Evolutionary conservation across 2,797 vertebrate species (phyloP), one percentile per base, ranked within the genome.

Genomic region (Emys orbicularis): DNA sequence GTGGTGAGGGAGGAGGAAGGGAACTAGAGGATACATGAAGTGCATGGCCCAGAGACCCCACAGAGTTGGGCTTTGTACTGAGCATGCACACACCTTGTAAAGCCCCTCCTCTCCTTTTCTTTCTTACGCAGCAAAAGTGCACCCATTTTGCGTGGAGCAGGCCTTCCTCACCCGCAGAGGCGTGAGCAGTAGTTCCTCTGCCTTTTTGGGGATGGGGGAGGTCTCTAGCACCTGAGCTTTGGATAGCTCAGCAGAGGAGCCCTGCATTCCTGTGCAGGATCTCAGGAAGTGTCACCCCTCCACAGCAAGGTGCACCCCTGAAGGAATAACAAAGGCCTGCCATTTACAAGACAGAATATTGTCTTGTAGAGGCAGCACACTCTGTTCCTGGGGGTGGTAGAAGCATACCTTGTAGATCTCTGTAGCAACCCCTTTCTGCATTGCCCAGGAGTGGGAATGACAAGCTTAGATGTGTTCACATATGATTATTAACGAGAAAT

Each of bases 41-140:
- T 91, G 52, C 44, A 72, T 21, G 34, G 61, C 34, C 31, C 76
- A 41, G 29, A 12, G 79, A 13, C 29, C 9, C 68, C 59, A 21
- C 16, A 52, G 34, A 59, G 27, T 15, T 82, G 41, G 3, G 9
- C 5, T 25, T 41, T 72, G 34, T 19, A 1, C 37, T 37, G 68
- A 37, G 19, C 41, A 11, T 44, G 41, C 23, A 37, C 25, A 27
- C 6, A 76, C 11, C 41, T 37, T 76, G 72, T 76, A 47, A 76
- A 41, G 25, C 41, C 4, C 41, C 72, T 19, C 49, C 44, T 5
- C 16, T 34, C 54, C 53, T 25, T 57, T 86, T 19, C 61, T n/a
- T 77, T 5, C 49, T 77, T 87, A 85, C 0, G 0, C 37, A 47
- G 16, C 1, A 77, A 12, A 52, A 0, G 12, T 84, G 68, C 3